A percentile compares a stretch with the other conserved stretches of the same genome.
These are phyloP conservation scores for Cryptotis parvus DNA, from an alignment of 2,113 vertebrate species.

Conservation along the genomic window DNA sequence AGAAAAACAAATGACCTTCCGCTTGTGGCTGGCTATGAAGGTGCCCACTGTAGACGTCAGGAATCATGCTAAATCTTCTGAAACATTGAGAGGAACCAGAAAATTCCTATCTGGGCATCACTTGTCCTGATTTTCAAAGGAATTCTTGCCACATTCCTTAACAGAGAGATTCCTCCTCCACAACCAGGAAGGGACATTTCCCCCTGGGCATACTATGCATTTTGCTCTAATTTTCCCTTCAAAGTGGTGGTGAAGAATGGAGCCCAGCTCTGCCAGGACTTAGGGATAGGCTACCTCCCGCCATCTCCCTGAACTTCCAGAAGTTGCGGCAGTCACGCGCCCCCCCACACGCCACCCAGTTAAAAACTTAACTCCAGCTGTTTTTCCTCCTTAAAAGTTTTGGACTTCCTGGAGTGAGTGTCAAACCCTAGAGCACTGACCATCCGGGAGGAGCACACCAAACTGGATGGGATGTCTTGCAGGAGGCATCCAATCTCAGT, in stretches of 20 bases:
- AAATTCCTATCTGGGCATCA: neutral
- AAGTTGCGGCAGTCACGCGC: too few relatives aligned
- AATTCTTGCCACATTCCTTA: conserved; percentile 35
- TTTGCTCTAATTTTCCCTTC: neutral
- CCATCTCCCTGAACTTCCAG: too few relatives aligned
- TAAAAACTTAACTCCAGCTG: too few relatives aligned
- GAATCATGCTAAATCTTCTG: neutral
- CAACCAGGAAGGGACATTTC: neutral
- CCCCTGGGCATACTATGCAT: neutral
- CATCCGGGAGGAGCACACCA: too few relatives aligned
- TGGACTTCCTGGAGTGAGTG: too few relatives aligned
- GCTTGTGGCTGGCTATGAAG: neutral
- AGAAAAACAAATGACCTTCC: neutral
- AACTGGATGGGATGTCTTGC: too few relatives aligned
- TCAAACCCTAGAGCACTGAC: too few relatives aligned
- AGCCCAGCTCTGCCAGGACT: too few relatives aligned
- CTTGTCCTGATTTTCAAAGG: conserved; percentile 43
- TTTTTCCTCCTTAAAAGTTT: too few relatives aligned
- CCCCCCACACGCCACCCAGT: too few relatives aligned
- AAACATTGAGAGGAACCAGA: neutral
- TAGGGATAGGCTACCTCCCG: too few relatives aligned
- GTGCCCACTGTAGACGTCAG: neutral
- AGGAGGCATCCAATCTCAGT: too few relatives aligned
- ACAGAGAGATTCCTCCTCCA: conserved; percentile 38
- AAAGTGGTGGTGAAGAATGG: neutral